Evolutionary conservation across 1,140 invertebrate species (phyloP).

Genomic region (Hormaphis cornu): DNA sequence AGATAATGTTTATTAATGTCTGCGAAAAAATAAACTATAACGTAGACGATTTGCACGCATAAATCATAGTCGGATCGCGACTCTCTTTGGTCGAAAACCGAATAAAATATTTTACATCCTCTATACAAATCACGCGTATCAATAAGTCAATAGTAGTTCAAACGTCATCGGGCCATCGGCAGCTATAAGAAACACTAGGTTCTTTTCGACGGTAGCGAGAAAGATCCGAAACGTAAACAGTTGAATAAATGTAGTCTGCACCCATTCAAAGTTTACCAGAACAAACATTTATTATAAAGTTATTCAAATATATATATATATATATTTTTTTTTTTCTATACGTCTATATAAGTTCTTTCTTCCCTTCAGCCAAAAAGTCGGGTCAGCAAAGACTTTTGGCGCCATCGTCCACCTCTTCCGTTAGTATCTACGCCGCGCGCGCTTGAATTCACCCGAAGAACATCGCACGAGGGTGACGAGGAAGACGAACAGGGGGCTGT

Average conservation of each 20-base stretch:
- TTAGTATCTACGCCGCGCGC: neutral
- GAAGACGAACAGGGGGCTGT: neutral
- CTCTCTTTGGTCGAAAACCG: no score
- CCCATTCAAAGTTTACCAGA: slow-evolving; percentile 31
- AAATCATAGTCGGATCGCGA: no score
- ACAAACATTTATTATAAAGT: slow-evolving; percentile 30
- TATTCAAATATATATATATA: slow-evolving; percentile 1
- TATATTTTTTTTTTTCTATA: neutral
- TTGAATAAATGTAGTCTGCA: slow-evolving; percentile 27
- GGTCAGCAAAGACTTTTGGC: slow-evolving; percentile 26
- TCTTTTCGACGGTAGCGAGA: neutral
- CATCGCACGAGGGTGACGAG: no score
- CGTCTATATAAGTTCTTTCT: neutral
- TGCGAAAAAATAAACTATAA: no score
- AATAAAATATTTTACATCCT: neutral
- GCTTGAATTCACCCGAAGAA: slow-evolving; percentile 27
- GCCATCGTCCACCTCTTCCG: slow-evolving; percentile 4
- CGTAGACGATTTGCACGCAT: no score
- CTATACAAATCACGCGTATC: neutral
- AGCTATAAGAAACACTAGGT: neutral
- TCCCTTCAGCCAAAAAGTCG: slow-evolving; percentile 6
- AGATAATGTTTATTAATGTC: no score
- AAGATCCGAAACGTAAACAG: neutral
- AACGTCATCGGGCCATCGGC: neutral
- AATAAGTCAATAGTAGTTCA: neutral